A percentile compares a stretch with the other conserved stretches of the same genome.
Evolutionary conservation across 2,113 vertebrate genomes (phyloP).

Genomic region (Struthidea cinerea): DNA sequence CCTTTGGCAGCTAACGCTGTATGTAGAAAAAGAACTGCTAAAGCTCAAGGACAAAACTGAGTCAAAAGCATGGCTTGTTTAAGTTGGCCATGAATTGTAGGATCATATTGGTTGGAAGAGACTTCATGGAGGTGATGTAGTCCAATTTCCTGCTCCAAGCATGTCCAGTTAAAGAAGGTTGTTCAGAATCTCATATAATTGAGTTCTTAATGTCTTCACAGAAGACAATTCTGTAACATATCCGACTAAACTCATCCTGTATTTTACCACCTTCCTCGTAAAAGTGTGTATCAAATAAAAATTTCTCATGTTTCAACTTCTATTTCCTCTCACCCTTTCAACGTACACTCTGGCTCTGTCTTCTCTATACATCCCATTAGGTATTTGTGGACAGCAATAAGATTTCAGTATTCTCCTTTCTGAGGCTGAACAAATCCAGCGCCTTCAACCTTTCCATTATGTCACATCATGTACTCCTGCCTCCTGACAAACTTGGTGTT

Average conservation of each 20-base stretch:
- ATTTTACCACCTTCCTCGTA: not conserved
- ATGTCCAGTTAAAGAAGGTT: not conserved
- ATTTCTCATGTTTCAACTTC: not conserved
- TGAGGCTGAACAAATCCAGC: not conserved
- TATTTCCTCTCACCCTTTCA: not conserved
- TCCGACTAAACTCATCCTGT: not conserved
- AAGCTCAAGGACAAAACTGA: not conserved
- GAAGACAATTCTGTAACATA: not conserved
- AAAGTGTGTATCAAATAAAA: not conserved
- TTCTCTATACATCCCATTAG: not conserved
- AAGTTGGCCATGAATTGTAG: not conserved
- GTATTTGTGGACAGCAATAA: not conserved
- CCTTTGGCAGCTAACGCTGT: not conserved
- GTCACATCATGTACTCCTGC: not conserved
- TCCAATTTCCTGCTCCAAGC: not conserved
- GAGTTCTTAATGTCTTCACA: not conserved
- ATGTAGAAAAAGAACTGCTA: not conserved
- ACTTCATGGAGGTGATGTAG: not conserved
- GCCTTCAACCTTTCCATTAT: not conserved
- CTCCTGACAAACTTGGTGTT: not conserved
- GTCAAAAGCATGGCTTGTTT: not conserved
- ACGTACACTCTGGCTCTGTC: not conserved
- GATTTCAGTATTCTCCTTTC: not conserved
- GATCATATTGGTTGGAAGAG: not conserved
- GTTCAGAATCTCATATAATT: not conserved